A percentile compares a stretch with the other conserved stretches of the same genome.
These are phyloP conservation scores for Sebastes glaucus DNA, from an alignment of 2,797 vertebrate genomes.

Conservation along the genomic window DNA sequence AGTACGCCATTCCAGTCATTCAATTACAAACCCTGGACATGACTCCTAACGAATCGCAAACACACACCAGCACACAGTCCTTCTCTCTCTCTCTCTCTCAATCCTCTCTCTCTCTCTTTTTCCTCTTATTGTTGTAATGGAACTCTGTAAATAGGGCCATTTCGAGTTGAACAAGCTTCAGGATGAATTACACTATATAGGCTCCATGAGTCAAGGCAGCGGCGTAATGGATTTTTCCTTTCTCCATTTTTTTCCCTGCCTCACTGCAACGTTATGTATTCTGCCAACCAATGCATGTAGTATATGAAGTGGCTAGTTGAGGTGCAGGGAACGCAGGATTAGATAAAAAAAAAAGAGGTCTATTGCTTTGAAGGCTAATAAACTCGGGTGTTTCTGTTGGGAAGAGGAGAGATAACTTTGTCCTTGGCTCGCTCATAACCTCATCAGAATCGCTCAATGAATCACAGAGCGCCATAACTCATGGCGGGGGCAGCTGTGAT, in stretches of 20 bases:
- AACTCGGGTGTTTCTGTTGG: constrained; percentile 76
- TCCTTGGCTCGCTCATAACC: constrained; percentile 80
- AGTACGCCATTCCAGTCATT: constrained; percentile 58
- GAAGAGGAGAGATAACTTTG: constrained; percentile 79
- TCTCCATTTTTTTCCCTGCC: constrained; percentile 40
- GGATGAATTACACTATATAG: constrained; percentile 73
- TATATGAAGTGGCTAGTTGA: constrained; percentile 47
- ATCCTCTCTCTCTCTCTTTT: not conserved
- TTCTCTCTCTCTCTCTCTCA: constrained; percentile 7
- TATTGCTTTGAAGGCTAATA: constrained; percentile 73
- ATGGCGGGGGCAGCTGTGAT: constrained; percentile 69
- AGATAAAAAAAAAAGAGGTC: constrained; percentile 38
- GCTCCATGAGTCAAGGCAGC: constrained; percentile 68
- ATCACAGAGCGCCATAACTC: constrained; percentile 73
- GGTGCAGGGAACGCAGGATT: constrained; percentile 48
- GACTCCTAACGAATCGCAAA: constrained; percentile 43
- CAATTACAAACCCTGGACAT: constrained; percentile 65
- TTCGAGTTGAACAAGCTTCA: constrained; percentile 74
- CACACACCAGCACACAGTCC: constrained; percentile 14
- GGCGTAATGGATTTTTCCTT: constrained; percentile 68
- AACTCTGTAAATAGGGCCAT: constrained; percentile 72
- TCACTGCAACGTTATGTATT: constrained; percentile 37
- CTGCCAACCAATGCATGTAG: constrained; percentile 39
- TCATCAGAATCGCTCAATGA: constrained; percentile 81
- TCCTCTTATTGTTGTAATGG: constrained; percentile 70